Evolutionary conservation across 2,797 vertebrate species (phyloP).

Genomic region (Cyclura pinguis): DNA sequence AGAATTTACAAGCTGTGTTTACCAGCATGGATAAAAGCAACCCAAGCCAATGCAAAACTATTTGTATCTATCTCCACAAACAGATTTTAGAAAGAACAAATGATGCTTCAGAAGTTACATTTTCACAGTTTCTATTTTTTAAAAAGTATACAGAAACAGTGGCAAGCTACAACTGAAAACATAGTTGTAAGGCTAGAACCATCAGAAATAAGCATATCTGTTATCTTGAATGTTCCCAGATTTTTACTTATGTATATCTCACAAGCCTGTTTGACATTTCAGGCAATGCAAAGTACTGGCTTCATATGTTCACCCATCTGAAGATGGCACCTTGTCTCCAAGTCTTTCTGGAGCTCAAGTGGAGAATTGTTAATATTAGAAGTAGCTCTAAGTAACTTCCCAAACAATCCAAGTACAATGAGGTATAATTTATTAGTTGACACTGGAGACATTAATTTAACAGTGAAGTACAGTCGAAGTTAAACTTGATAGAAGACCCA

Average conservation of each 20-base stretch:
- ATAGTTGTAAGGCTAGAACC: not conserved
- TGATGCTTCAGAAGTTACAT: not conserved
- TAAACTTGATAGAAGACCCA: conserved; percentile 23
- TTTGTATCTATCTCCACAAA: conserved; percentile 4
- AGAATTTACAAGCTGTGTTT: not conserved
- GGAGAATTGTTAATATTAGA: conserved; percentile 6
- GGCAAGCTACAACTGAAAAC: not conserved
- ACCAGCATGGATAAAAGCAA: not conserved
- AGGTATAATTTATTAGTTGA: conserved; percentile 41
- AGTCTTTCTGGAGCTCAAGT: not conserved
- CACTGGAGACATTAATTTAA: conserved; percentile 31
- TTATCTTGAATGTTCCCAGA: not conserved
- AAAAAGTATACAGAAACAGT: not conserved
- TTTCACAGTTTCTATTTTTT: not conserved
- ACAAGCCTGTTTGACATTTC: not conserved
- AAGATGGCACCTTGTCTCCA: not conserved
- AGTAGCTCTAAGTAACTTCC: conserved; percentile 23
- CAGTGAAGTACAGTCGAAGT: conserved; percentile 17
- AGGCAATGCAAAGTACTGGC: not conserved
- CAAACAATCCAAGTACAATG: conserved; percentile 23
- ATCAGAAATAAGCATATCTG: not conserved
- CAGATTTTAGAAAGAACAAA: not conserved
- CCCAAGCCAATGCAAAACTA: not conserved
- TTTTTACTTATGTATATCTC: not conserved
- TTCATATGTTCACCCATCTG: not conserved